A percentile compares a stretch with the other conserved stretches of the same genome.
These are phyloP conservation scores for Gymnogyps californianus DNA, from an alignment of 2,113 vertebrate genomes.

Conservation along the genomic window DNA sequence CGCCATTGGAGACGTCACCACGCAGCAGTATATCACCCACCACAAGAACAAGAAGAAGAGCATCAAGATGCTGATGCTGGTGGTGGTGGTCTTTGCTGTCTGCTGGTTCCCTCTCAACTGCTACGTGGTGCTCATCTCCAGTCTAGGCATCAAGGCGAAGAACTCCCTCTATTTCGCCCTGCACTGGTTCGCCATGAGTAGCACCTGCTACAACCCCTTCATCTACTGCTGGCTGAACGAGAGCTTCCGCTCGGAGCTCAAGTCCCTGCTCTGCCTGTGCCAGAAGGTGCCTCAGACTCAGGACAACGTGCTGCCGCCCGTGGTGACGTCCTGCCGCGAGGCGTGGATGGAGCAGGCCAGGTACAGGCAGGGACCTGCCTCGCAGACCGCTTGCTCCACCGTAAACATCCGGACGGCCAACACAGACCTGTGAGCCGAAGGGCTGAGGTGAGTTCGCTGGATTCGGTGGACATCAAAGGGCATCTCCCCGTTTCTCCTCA, in stretches of 20 bases:
- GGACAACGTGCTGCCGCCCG: background rate
- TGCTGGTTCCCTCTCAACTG: slow-evolving; percentile 71
- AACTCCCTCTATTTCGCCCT: slow-evolving; percentile 54
- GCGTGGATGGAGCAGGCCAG: background rate
- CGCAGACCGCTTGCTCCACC: background rate
- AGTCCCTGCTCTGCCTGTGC: slow-evolving; percentile 14
- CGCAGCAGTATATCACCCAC: slow-evolving; percentile 19
- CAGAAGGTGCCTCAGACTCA: background rate
- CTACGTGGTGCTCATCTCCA: slow-evolving; percentile 69
- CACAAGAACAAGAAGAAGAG: slow-evolving; percentile 66
- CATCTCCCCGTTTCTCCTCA: background rate
- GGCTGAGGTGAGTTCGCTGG: background rate
- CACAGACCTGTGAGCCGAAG: background rate
- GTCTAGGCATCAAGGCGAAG: slow-evolving; percentile 40
- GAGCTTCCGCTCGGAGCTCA: slow-evolving; percentile 30
- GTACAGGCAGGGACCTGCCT: background rate
- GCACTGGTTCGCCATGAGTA: slow-evolving; percentile 62
- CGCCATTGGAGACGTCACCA: slow-evolving; percentile 38
- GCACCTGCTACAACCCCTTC: slow-evolving; percentile 65
- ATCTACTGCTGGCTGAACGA: slow-evolving; percentile 64
- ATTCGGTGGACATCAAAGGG: background rate
- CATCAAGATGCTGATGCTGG: slow-evolving; percentile 67
- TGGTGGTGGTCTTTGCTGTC: slow-evolving; percentile 67
- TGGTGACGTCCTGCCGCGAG: background rate
- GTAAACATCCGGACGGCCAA: background rate